Percentiles rank a stretch among this genome's conserved stretches.
Evolutionary conservation across 2,113 vertebrate genomes (phyloP).

Genomic region (Megalops atlanticus): DNA sequence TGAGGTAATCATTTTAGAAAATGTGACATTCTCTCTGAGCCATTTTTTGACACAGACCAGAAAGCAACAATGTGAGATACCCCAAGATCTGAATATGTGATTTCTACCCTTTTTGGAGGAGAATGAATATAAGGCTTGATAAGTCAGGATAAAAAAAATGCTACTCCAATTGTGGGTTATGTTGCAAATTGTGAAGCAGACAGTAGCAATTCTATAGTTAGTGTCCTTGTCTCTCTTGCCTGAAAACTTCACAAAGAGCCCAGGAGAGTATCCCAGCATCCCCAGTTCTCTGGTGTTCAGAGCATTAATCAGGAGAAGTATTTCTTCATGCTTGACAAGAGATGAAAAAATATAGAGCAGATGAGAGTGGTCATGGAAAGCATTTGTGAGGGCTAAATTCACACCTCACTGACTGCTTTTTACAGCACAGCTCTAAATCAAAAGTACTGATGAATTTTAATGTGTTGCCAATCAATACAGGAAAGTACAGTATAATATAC

Average conservation of each 20-base stretch:
- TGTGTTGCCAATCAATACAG: constrained; percentile 30
- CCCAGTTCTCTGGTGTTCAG: not conserved
- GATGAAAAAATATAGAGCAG: not conserved
- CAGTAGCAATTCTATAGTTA: not conserved
- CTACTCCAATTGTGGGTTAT: not conserved
- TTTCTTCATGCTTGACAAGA: constrained; percentile 19
- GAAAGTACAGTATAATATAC: constrained; percentile 29
- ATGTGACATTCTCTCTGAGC: constrained; percentile 4
- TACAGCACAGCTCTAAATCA: constrained; percentile 28
- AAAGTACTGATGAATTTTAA: constrained; percentile 25
- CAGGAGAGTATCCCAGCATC: not conserved
- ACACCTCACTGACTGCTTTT: constrained; percentile 18
- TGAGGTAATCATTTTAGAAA: not conserved
- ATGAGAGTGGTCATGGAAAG: constrained; percentile 15
- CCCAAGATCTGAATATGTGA: constrained; percentile 8
- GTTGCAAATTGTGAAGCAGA: not conserved
- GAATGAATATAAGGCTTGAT: not conserved
- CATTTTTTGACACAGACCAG: not conserved
- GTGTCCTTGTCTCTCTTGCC: not conserved
- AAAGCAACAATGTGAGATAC: not conserved
- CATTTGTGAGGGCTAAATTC: constrained; percentile 24
- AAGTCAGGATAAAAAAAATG: no score
- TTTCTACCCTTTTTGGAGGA: not conserved
- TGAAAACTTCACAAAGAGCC: not conserved
- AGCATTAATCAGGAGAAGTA: constrained; percentile 4